Percentiles rank a stretch among this genome's conserved stretches.
Evolutionary conservation across 2,113 vertebrate genomes (phyloP).

Genomic region (Limanda limanda): DNA sequence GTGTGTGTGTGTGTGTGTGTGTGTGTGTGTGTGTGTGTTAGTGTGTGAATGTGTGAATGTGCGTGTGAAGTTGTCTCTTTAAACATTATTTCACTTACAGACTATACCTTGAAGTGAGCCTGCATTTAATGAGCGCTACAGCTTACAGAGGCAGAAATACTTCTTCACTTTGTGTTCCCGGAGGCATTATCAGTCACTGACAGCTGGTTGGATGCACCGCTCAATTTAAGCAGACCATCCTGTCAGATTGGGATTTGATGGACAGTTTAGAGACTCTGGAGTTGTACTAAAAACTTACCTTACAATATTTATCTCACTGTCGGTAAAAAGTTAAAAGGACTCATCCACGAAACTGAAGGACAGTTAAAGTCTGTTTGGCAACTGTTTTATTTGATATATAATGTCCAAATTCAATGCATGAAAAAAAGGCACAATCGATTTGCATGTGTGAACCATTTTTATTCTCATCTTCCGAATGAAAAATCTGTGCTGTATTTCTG

Average conservation of each 20-base stretch:
- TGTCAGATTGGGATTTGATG: constrained; percentile 38
- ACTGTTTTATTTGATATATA: no score
- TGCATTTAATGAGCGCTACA: constrained; percentile 45
- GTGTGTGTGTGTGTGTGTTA: constrained; percentile 19
- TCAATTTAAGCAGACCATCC: constrained; percentile 41
- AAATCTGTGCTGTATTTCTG: not conserved
- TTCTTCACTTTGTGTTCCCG: constrained; percentile 30
- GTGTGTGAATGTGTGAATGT: not conserved
- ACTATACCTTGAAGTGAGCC: constrained; percentile 43
- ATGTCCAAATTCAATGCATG: not conserved
- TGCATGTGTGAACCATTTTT: not conserved
- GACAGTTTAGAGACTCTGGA: constrained; percentile 33
- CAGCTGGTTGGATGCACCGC: constrained; percentile 51
- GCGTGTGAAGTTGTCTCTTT: constrained; percentile 22
- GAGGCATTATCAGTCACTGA: constrained; percentile 53
- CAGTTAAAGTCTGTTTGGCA: not conserved
- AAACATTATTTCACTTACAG: constrained; percentile 38
- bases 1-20: no score
- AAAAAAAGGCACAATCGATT: not conserved
- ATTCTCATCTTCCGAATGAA: not conserved
- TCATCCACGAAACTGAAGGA: constrained; percentile 12
- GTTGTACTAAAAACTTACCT: constrained; percentile 30
- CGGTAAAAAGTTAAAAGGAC: constrained; percentile 16
- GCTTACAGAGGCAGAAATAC: constrained; percentile 35
- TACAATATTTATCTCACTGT: constrained; percentile 23